Evolutionary conservation across 1,140 invertebrate genomes (phyloP), one percentile per base, ranked within the genome.

Genomic region (Hylaeus anthracinus): DNA sequence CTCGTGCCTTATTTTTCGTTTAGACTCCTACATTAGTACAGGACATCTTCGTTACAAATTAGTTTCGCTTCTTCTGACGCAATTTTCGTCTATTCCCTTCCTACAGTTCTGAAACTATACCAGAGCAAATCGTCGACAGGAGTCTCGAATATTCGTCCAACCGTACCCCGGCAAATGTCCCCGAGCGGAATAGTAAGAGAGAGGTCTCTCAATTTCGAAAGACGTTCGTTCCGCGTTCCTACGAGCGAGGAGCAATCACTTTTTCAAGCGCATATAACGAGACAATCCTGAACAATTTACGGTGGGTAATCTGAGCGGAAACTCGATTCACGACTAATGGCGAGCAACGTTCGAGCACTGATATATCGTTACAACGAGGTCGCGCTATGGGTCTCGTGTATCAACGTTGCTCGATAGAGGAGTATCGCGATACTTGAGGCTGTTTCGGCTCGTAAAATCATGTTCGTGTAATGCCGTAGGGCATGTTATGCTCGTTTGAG

Each of bases 401-500:
- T 79, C 76, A 53, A 10, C 48, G 65, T 39, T 12, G 77, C 55
- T 74, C 61, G 14, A 64, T 58, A 48, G 45, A 10, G 41, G 48
- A 55, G 53, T 70, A 79, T 71, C 69, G 67, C 55, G 75, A 82
- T 82, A 82, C 80, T 82, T 72, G 75, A 79, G 48, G 66, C 56
- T 63, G 72, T 76, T 73, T 60, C 71, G 58, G 26, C 72, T 69
- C 73, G 65, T 70, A 81, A 77, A 81, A 81, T 77, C 73, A 56
- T 71, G 79, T 51, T 79, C 76, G 39, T 37, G 69, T 79, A 82
- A 82, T 82, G 66, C 61, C 75, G 12, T 37, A 41, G 73, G 66
- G 26, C 73, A 41, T 77, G 73, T 74, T 63, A 61, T 66, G 65
- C 73, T 69, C 79, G 79, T 81, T 81, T 71, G 86, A 84, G 88